Evolutionary conservation across 2,797 vertebrate genomes (phyloP).

Genomic region (Geotrypetes seraphini): DNA sequence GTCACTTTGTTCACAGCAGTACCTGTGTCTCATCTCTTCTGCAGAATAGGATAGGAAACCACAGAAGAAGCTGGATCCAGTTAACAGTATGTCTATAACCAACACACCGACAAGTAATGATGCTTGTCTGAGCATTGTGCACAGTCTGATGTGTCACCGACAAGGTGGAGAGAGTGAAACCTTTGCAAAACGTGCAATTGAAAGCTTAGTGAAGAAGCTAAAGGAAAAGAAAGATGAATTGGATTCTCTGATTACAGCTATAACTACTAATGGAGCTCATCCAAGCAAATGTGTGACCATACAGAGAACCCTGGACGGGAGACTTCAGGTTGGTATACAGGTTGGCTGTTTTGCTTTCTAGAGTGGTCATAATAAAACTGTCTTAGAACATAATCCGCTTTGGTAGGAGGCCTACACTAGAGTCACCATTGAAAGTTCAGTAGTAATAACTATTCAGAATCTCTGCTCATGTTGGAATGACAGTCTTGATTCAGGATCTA

Average conservation of each 20-base stretch:
- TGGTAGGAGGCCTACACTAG: too few relatives aligned
- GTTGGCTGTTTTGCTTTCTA: not conserved
- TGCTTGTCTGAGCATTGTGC: conserved; percentile 69
- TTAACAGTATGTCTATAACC: conserved; percentile 40
- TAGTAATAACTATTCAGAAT: too few relatives aligned
- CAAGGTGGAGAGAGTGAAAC: conserved; percentile 72
- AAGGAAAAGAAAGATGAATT: conserved; percentile 77
- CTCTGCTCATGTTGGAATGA: too few relatives aligned
- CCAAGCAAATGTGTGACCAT: conserved; percentile 77
- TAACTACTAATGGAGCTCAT: conserved; percentile 67
- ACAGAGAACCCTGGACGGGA: conserved; percentile 71
- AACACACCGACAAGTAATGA: conserved; percentile 54
- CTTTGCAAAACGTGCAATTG: conserved; percentile 70
- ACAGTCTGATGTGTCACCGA: conserved; percentile 73
- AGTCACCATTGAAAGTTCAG: too few relatives aligned
- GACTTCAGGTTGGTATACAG: conserved; percentile 66
- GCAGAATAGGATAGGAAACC: too few relatives aligned
- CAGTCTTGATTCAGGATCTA: too few relatives aligned
- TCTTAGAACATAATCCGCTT: too few relatives aligned
- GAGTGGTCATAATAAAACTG: not conserved
- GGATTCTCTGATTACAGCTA: conserved; percentile 67
- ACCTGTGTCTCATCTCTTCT: too few relatives aligned
- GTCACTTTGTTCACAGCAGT: too few relatives aligned
- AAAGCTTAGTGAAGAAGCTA: conserved; percentile 76
- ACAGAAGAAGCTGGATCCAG: conserved; percentile 37